Percentiles rank a stretch among this genome's conserved stretches.
These are phyloP conservation scores for Hypercompe scribonia DNA, from an alignment of 2,888 invertebrate genomes.

Conservation along the genomic window DNA sequence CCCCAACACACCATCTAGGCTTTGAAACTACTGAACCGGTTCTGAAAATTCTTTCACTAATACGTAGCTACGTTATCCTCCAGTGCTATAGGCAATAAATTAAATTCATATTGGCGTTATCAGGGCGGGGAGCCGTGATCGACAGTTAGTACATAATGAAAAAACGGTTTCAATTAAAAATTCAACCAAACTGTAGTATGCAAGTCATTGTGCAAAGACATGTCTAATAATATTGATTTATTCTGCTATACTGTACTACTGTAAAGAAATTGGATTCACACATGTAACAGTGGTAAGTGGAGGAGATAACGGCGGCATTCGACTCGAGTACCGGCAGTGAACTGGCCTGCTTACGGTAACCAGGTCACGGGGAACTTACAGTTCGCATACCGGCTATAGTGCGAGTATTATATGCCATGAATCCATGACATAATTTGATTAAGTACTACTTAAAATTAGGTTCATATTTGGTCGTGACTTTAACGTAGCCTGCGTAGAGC, in stretches of 20 bases:
- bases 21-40: too few relatives aligned
- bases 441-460: slow-evolving; percentile 15
- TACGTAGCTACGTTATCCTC: too few relatives aligned
- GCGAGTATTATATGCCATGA: slow-evolving; percentile 63
- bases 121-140: too few relatives aligned
- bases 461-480: background rate
- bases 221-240: background rate
- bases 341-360: slow-evolving; percentile 64
- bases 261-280: slow-evolving; percentile 20
- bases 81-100: too few relatives aligned
- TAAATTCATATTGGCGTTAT: too few relatives aligned
- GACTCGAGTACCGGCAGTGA: slow-evolving; percentile 43
- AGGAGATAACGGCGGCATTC: slow-evolving; percentile 61
- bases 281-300: slow-evolving; percentile 46
- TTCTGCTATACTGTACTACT: background rate
- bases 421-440: slow-evolving; percentile 67
- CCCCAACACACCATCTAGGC: too few relatives aligned
- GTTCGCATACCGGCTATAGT: slow-evolving; percentile 48
- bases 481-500: background rate
- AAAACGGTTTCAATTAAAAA: background rate
- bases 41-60: too few relatives aligned
- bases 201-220: background rate
- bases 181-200: background rate
- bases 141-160: too few relatives aligned
- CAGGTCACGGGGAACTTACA: slow-evolving; percentile 67